Evolutionary conservation across 2,888 invertebrate genomes (phyloP), one percentile per base, ranked within the genome.

Genomic region (Plagodis pulveraria): DNA sequence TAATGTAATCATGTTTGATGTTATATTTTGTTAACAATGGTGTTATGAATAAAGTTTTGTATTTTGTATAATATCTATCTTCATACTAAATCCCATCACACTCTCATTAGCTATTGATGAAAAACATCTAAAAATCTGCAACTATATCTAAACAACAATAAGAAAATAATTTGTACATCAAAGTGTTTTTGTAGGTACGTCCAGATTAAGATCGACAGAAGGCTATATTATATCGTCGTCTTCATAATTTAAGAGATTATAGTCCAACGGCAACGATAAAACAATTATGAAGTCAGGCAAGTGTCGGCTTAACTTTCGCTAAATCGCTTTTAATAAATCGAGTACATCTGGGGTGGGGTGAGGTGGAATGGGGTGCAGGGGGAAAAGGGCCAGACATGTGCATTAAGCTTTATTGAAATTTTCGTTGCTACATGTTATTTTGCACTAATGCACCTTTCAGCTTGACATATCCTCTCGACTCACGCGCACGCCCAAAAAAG

Each of bases 371-470:
- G 58, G 41, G 35, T 11, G 50, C 56, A 65, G 65, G 60, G 62
- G 55, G 61, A 62, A 54, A 60, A 62, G 63, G 62, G 69, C 59
- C 74, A 72, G 80, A 83, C 84, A 86, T 84, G 81, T 87, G 87
- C 86, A 88, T 87, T 86, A 82, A 87, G 82, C 60, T 85, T 87
- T 86, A 91, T 89, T 89, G 89, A 89, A 87, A 88, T 87, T 89
- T 89, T 87, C 78, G 87, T 83, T 83, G 83, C 76, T 84, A 87
- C 81, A 73, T 84, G 79, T 88, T 87, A 87, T 84, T 60, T 89
- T 85, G 83, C 84, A 77, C 83, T 86, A 87, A 69, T 87, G 84
- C 86, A 87, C 86, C 85, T 87, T 87, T 86, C 83, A 80, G 73
- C 67, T 73, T 78, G 77, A 81, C 75, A 72, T 63, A 73, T 71